phyloP scores from a whole-genome alignment of 1,140 invertebrate genomes.

The Frieseomelitta varia region DNA sequence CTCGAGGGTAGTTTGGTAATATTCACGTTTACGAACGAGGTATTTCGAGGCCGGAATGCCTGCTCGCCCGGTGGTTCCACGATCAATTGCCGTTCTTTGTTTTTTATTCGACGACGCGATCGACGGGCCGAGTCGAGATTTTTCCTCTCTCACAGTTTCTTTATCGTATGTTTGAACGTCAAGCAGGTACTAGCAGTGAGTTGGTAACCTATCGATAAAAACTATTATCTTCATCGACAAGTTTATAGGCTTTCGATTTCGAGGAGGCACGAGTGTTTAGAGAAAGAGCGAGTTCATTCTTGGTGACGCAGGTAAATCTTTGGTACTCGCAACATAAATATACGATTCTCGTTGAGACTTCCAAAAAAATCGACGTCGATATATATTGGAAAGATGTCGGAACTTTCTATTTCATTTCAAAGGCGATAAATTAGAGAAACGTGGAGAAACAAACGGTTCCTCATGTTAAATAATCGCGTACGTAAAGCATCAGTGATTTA shows the following conservation, averaged over 20 bases:
- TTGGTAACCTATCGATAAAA: background rate
- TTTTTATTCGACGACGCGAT: background rate
- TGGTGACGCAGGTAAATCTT: background rate
- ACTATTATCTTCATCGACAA: background rate
- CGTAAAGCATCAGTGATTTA: background rate
- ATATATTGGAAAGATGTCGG: background rate
- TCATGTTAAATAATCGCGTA: too few species aligned
- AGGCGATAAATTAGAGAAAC: background rate
- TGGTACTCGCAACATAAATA: background rate
- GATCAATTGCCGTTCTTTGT: background rate
- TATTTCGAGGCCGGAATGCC: conserved; percentile 44
- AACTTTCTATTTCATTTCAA: background rate
- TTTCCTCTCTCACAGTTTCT: background rate
- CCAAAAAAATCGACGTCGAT: background rate
- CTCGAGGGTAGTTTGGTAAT: background rate
- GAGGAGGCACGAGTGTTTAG: background rate
- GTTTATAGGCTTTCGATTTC: background rate
- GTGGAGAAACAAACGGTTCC: background rate
- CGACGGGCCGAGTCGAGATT: background rate
- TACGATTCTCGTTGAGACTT: background rate
- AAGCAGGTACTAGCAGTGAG: too few species aligned
- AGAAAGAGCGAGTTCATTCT: background rate
- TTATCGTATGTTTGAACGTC: background rate
- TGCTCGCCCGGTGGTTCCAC: conserved; percentile 19
- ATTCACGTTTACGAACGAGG: conserved; percentile 41